A percentile compares a stretch with the other conserved stretches of the same genome.
These are phyloP conservation scores for Coryphaenoides rupestris DNA, from an alignment of 2,113 vertebrate species.

Conservation along the genomic window DNA sequence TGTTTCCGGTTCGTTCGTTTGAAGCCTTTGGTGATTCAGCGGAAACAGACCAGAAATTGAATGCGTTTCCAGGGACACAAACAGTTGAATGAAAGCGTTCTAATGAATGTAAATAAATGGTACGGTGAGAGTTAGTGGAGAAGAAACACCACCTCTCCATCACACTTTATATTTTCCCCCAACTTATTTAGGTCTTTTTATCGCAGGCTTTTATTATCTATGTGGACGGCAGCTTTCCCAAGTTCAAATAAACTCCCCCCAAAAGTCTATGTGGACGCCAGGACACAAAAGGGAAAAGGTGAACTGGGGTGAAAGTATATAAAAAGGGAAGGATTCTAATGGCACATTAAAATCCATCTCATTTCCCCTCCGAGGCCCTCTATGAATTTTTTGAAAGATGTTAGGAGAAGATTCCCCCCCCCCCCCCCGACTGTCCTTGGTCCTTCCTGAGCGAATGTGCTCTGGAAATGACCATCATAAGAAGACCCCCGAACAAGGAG, in stretches of 20 bases:
- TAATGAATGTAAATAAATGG: slow-evolving; percentile 2
- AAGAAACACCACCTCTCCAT: slow-evolving; percentile 24
- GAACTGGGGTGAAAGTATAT: slow-evolving; percentile 58
- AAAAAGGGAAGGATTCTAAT: slow-evolving; percentile 54
- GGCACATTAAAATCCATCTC: slow-evolving; percentile 53
- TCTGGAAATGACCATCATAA: slow-evolving; percentile 65
- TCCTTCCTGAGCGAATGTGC: slow-evolving; percentile 55
- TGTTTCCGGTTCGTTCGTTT: too few relatives aligned
- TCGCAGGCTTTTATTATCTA: slow-evolving; percentile 55
- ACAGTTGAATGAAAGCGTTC: too few relatives aligned
- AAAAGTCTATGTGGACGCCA: slow-evolving; percentile 36
- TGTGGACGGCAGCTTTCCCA: slow-evolving; percentile 40
- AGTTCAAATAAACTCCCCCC: slow-evolving; percentile 36
- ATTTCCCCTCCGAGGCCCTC: slow-evolving; percentile 64
- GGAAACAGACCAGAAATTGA: too few relatives aligned
- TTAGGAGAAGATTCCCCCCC: slow-evolving; percentile 55
- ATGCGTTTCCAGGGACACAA: too few relatives aligned
- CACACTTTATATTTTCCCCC: slow-evolving; percentile 25
- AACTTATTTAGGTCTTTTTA: slow-evolving; percentile 23
- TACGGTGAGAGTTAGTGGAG: slow-evolving; percentile 19
- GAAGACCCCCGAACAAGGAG: slow-evolving; percentile 51
- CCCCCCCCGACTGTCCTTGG: slow-evolving; percentile 18
- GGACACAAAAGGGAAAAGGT: slow-evolving; percentile 46
- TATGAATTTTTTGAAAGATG: slow-evolving; percentile 68
- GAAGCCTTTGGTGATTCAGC: too few relatives aligned